Evolutionary conservation across 1,140 invertebrate species (phyloP), one percentile per base, ranked within the genome.

Genomic region (Mercenaria mercenaria): DNA sequence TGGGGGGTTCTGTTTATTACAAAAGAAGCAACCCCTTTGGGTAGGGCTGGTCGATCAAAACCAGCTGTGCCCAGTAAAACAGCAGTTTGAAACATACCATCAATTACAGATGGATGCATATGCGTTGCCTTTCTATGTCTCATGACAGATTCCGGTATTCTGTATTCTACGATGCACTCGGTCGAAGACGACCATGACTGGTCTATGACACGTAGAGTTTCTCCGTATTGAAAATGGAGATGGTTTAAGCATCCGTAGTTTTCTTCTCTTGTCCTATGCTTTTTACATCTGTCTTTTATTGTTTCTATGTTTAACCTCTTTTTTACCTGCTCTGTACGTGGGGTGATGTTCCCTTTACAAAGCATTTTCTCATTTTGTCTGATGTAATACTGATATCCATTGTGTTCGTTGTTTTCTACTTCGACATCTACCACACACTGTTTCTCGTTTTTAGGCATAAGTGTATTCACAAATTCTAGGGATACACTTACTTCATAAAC

Each of bases 81-180:
- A 4, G 67, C 50, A 0, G 91, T 92, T 82, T 94, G 93, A 2
- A 93, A 59, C 85, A 93, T 86, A 18, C 87, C 90, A 90, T 93
- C 93, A 11, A 93, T 72, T 39, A 93, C 85, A 26, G 91, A 85
- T 34, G 93, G 93, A 80, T 93, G 93, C 18, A 94, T 76, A 50
- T 88, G 82, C 18, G 92, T 93, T 8, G 52, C 72, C 1, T 81
- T 34, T 29, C 91, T 77, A 64, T 93, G 91, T 64, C 84, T 59
- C 11, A 87, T 74, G 23, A 94, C 64, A 23, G 43, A 18, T 1
- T 91, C 86, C n/a, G 91, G 88, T 8, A 94, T 32, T 26, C 32
- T 43, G 52, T 93, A 85, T 8, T 90, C 69, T 11, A 91, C 90
- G 3, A 94, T 59, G 76, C 92, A 92, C 76, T 94, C 92, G 0